Evolutionary conservation across 1,140 invertebrate species (phyloP).

Genomic region (Cryptotermes secundus): DNA sequence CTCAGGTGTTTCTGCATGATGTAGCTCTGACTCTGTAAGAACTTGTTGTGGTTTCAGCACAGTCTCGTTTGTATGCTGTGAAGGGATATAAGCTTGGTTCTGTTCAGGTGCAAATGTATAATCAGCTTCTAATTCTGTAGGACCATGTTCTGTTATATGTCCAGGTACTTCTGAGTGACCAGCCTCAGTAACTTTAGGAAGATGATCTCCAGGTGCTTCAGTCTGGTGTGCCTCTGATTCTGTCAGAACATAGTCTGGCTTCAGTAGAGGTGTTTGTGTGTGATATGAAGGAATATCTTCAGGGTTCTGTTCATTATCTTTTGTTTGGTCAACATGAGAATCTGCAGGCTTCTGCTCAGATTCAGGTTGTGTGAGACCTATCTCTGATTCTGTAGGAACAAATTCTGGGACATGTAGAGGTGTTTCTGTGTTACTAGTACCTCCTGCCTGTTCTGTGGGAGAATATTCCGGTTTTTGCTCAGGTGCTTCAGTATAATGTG

Average conservation of each 20-base stretch:
- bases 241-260: constrained; percentile 13
- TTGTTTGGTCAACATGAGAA: neutral
- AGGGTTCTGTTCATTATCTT: constrained; percentile 29
- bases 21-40: neutral
- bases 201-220: neutral
- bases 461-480: constrained; percentile 37
- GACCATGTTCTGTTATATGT: constrained; percentile 19
- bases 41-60: no score
- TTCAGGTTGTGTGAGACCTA: neutral
- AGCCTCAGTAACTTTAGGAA: neutral
- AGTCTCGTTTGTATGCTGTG: no score
- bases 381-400: constrained; percentile 28
- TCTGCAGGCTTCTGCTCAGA: constrained; percentile 30
- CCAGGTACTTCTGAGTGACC: neutral
- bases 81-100: no score
- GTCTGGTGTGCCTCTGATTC: neutral
- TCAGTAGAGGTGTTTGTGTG: constrained; percentile 21
- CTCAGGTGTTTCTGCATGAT: constrained; percentile 23
- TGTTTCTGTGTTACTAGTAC: neutral
- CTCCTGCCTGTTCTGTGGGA: constrained; percentile 22
- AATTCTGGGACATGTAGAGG: neutral
- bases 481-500: no score
- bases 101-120: no score
- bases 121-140: neutral
- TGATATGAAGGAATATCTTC: constrained; percentile 20